Conservation (phyloP, 2,113 vertebrate species). For the Meriones unguiculatus region DNA sequence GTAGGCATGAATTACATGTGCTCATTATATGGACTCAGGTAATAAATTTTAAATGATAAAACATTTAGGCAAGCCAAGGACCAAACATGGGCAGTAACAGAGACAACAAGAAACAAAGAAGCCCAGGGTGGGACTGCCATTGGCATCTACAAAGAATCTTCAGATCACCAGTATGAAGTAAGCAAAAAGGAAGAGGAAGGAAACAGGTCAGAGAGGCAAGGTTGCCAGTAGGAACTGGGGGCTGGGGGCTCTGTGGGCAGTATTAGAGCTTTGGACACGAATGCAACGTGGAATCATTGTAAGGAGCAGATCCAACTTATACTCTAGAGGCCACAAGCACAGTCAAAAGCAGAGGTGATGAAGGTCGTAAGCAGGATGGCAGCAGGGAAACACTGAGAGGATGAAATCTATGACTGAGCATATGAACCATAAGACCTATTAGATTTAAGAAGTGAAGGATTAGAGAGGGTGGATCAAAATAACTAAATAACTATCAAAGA, state of each 20-base stretch:
- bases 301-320: neutral
- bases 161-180: neutral
- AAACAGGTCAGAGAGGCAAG: neutral
- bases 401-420: neutral
- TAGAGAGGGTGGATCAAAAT: neutral
- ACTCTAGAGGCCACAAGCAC: neutral
- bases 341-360: neutral
- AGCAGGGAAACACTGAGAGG: neutral
- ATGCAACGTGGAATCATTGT: neutral
- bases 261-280: neutral
- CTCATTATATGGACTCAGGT: neutral
- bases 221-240: too few relatives aligned
- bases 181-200: neutral
- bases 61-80: neutral
- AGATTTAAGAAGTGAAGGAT: neutral
- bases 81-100: neutral
- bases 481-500: neutral
- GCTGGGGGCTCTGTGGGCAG: neutral
- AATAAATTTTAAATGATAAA: neutral
- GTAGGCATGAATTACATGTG: neutral
- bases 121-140: too few relatives aligned
- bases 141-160: neutral
- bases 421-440: neutral
- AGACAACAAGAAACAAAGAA: neutral
- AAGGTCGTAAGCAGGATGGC: neutral